Evolutionary conservation across 2,888 invertebrate genomes (phyloP).

Genomic region (Caenorhabditis sp.): DNA sequence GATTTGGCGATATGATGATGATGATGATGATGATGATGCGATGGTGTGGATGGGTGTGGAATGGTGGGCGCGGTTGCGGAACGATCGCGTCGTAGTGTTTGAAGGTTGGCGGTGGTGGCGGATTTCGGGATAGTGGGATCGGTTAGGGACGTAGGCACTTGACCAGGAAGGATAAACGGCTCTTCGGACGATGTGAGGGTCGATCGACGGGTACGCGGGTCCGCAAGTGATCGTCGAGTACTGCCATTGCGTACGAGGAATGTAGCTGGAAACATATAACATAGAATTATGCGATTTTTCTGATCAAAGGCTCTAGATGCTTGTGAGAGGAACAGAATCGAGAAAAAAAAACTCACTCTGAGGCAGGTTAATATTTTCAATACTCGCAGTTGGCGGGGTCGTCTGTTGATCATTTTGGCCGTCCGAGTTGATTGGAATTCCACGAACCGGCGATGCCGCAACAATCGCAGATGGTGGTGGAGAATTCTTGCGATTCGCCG

Average conservation of each 20-base stretch:
- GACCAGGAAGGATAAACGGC: slow-evolving; percentile 39
- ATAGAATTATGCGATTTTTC: too few species aligned
- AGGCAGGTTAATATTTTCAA: slow-evolving; percentile 64
- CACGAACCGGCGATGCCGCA: background rate
- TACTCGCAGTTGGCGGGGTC: slow-evolving; percentile 21
- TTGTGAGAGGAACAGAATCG: slow-evolving; percentile 9
- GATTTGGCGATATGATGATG: background rate
- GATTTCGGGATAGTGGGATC: slow-evolving; percentile 48
- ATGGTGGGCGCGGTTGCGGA: slow-evolving; percentile 13
- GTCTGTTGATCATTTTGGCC: background rate
- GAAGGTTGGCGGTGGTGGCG: slow-evolving; percentile 48
- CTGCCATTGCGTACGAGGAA: slow-evolving; percentile 42
- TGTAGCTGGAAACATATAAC: slow-evolving; percentile 42
- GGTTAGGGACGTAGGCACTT: slow-evolving; percentile 28
- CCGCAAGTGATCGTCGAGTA: slow-evolving; percentile 33
- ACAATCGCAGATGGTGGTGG: slow-evolving; percentile 17
- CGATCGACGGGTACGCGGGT: slow-evolving; percentile 35
- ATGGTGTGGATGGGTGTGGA: background rate
- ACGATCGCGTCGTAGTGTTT: slow-evolving; percentile 24
- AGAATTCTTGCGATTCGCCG: slow-evolving; percentile 7
- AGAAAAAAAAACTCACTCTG: slow-evolving; percentile 56
- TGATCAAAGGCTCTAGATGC: background rate
- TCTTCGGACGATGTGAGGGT: slow-evolving; percentile 40
- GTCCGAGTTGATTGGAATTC: background rate
- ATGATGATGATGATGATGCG: too few species aligned